phyloP scores from a whole-genome alignment of 1,140 invertebrate genomes.

The Hyphantria cunea region DNA sequence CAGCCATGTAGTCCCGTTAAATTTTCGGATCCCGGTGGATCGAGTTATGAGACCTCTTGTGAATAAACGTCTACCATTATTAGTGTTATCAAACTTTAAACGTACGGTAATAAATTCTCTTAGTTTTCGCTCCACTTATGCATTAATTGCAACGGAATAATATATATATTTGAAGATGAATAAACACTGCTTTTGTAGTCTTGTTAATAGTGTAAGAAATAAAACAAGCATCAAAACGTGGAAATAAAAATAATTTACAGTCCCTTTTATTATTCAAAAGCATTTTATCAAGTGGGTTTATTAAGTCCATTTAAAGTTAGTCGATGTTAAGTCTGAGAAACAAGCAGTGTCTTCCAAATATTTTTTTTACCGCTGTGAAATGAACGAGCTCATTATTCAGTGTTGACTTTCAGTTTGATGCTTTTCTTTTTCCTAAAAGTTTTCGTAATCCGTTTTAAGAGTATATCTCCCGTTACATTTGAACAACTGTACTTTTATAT shows the following conservation, averaged over 20 bases:
- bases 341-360: constrained; percentile 29
- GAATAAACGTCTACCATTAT: constrained; percentile 20
- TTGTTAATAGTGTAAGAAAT: too few relatives aligned
- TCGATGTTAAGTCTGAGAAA: constrained; percentile 18
- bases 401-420: constrained; percentile 35
- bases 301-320: constrained; percentile 28
- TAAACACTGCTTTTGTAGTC: too few relatives aligned
- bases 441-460: constrained; percentile 32
- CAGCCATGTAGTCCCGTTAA: constrained; percentile 23
- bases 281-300: constrained; percentile 20
- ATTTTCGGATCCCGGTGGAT: constrained; percentile 21
- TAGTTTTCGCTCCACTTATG: neutral
- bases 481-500: constrained; percentile 15
- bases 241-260: too few relatives aligned
- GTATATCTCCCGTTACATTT: constrained; percentile 24
- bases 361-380: constrained; percentile 25
- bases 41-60: constrained; percentile 17
- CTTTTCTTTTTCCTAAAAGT: constrained; percentile 27
- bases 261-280: neutral
- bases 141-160: neutral
- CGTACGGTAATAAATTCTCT: constrained; percentile 1
- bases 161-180: neutral
- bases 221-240: too few relatives aligned
- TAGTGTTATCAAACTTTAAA: constrained; percentile 21
- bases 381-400: constrained; percentile 36